phyloP scores from a whole-genome alignment of 2,888 invertebrate species.

The Stenodema calcarata region DNA sequence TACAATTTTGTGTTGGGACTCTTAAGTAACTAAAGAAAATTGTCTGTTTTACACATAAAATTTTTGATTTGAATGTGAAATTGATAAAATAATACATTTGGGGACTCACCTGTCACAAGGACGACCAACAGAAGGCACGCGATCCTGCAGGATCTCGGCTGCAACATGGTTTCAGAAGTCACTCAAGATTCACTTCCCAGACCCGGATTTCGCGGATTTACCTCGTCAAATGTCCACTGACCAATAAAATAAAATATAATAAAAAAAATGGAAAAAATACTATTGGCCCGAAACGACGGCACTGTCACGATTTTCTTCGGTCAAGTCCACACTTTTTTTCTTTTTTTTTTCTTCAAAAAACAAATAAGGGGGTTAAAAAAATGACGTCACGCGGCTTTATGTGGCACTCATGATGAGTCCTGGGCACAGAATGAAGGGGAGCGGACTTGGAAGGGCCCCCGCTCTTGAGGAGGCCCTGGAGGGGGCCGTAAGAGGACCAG shows the following conservation, averaged over 20 bases:
- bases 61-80: too few relatives aligned
- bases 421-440: slow-evolving; percentile 38
- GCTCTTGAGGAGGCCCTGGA: neutral
- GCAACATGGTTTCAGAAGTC: slow-evolving; percentile 9
- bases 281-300: neutral
- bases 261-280: neutral
- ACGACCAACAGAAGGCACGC: slow-evolving; percentile 20
- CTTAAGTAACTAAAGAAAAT: too few relatives aligned
- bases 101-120: slow-evolving; percentile 5
- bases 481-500: neutral
- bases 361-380: slow-evolving; percentile 1
- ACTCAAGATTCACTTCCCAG: neutral
- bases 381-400: slow-evolving; percentile 5
- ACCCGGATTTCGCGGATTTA: neutral
- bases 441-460: slow-evolving; percentile 39
- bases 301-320: neutral
- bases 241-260: neutral
- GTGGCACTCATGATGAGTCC: slow-evolving; percentile 44
- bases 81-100: neutral
- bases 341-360: neutral
- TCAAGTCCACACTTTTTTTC: slow-evolving; percentile 20
- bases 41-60: too few relatives aligned
- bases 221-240: neutral
- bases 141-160: slow-evolving; percentile 41
- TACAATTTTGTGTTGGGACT: too few relatives aligned